Conservation (phyloP, 2,888 invertebrate genomes). For the Zhengitettix transpicula region DNA sequence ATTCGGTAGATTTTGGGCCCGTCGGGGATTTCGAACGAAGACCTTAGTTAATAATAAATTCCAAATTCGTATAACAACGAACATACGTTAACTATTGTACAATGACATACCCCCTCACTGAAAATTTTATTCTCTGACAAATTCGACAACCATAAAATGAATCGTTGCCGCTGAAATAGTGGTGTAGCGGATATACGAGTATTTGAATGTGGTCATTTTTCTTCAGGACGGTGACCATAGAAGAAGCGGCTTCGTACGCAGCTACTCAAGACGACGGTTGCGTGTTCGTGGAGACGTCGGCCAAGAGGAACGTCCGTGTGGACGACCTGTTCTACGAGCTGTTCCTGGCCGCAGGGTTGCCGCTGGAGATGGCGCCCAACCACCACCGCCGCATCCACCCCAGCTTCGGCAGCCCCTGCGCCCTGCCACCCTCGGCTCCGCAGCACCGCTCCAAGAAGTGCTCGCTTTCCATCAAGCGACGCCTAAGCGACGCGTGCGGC, state of each 20-base stretch:
- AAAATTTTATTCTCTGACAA: too few relatives aligned
- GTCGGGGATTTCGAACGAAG: too few relatives aligned
- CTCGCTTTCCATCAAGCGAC: constrained; percentile 62
- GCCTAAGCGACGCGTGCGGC: constrained; percentile 74
- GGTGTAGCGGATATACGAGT: too few relatives aligned
- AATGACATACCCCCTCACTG: too few relatives aligned
- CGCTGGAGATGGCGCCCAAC: constrained; percentile 77
- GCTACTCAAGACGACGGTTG: constrained; percentile 59
- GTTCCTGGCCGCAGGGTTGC: constrained; percentile 66
- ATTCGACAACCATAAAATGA: too few relatives aligned
- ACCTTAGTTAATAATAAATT: too few relatives aligned
- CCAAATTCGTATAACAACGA: too few relatives aligned
- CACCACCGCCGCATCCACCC: constrained; percentile 63
- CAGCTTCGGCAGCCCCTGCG: constrained; percentile 57
- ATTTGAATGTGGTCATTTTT: too few relatives aligned
- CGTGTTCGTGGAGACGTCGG: constrained; percentile 68
- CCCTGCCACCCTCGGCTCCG: constrained; percentile 49
- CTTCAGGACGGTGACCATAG: constrained; percentile 53
- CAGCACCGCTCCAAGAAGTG: constrained; percentile 52
- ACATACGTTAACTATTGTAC: too few relatives aligned
- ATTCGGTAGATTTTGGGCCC: too few relatives aligned
- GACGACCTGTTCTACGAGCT: constrained; percentile 73
- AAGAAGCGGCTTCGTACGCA: constrained; percentile 63
- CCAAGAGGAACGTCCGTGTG: constrained; percentile 62
- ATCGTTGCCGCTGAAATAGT: too few relatives aligned